phyloP scores from a whole-genome alignment of 1,140 invertebrate genomes.

The Choristoneura fumiferana region DNA sequence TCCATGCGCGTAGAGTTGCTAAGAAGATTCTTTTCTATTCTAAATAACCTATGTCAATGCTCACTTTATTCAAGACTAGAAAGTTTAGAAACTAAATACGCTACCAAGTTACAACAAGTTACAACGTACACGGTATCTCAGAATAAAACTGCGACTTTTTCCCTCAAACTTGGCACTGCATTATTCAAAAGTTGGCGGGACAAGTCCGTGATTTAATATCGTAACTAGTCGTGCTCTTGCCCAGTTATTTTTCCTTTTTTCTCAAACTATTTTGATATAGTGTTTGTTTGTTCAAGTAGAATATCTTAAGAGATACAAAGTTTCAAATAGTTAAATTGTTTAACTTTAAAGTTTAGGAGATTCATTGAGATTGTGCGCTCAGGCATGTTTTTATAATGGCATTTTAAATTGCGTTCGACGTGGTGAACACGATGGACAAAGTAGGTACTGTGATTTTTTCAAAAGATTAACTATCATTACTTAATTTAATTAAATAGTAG shows the following conservation, averaged over 20 bases:
- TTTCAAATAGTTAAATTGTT: conserved; percentile 6
- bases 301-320: neutral
- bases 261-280: conserved; percentile 15
- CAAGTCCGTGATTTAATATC: conserved; percentile 17
- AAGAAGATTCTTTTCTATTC: too few relatives aligned
- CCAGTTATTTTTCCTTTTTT: neutral
- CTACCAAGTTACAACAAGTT: neutral
- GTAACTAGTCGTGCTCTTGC: conserved; percentile 1
- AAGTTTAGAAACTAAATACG: too few relatives aligned
- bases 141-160: conserved; percentile 17
- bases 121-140: conserved; percentile 9
- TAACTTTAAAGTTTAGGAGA: conserved; percentile 26
- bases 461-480: too few relatives aligned
- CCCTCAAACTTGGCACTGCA: conserved; percentile 10
- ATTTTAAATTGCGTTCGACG: neutral
- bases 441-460: conserved; percentile 33
- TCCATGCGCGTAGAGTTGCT: too few relatives aligned
- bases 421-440: conserved; percentile 22
- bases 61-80: too few relatives aligned
- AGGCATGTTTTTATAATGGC: conserved; percentile 10
- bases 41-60: too few relatives aligned
- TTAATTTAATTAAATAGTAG: too few relatives aligned
- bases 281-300: conserved; percentile 14
- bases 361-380: neutral
- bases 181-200: conserved; percentile 14